These are phyloP conservation scores for Cricetomys ansorgei DNA, from an alignment of 2,113 vertebrate species.

Conservation along the genomic window DNA sequence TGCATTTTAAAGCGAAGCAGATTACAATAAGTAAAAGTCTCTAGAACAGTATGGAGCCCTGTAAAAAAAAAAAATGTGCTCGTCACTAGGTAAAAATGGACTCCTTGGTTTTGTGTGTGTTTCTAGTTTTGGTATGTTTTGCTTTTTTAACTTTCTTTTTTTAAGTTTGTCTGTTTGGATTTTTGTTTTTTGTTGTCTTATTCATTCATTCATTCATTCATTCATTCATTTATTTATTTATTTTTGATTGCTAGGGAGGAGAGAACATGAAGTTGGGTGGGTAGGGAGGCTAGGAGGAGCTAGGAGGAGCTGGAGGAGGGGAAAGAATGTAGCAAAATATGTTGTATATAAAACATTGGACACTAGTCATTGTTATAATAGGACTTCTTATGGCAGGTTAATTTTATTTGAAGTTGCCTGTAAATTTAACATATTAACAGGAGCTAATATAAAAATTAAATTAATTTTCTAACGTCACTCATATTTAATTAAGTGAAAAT, in stretches of 20 bases:
- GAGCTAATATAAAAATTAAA: not conserved
- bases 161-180: not conserved
- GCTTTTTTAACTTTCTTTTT: not conserved
- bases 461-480: not conserved
- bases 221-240: not conserved
- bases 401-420: not conserved
- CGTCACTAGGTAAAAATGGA: not conserved
- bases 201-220: too few species aligned
- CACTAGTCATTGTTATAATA: not conserved
- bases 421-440: conserved; percentile 29
- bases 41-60: not conserved
- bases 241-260: not conserved
- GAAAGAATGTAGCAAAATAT: not conserved
- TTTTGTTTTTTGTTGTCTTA: not conserved
- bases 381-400: not conserved
- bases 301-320: too few species aligned
- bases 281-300: not conserved
- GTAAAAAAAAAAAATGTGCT: conserved; percentile 38
- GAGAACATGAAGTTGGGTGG: not conserved
- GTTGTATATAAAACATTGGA: not conserved
- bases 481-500: conserved; percentile 12
- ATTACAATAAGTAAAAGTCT: conserved; percentile 53
- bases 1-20: conserved; percentile 21
- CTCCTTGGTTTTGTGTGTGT: not conserved
- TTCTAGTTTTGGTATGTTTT: not conserved